Percentiles rank a stretch among this genome's conserved stretches.
These are phyloP conservation scores for Troides oblongomaculatus DNA, from an alignment of 2,888 invertebrate species.

Conservation along the genomic window DNA sequence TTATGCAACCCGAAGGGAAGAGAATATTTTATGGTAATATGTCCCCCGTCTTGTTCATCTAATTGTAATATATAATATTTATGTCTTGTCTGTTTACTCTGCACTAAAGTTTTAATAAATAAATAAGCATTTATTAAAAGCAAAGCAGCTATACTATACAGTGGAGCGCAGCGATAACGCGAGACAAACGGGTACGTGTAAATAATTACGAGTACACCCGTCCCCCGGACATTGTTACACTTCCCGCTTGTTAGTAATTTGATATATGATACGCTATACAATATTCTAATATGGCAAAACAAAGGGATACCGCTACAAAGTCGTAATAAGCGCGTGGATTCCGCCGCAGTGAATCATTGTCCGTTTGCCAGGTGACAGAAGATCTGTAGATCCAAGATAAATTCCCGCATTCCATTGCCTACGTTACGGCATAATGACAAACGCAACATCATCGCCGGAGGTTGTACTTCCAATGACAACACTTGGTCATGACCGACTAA, in stretches of 20 bases:
- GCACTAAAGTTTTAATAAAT: too few species aligned
- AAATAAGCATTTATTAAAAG: background rate
- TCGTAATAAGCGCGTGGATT: constrained; percentile 12
- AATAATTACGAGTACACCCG: background rate
- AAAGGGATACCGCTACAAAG: constrained; percentile 17
- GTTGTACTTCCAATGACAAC: constrained; percentile 40
- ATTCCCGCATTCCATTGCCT: constrained; percentile 37
- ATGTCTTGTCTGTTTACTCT: too few species aligned
- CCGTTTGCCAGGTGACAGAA: constrained; percentile 18
- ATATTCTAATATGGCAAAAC: constrained; percentile 27
- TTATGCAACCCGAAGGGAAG: too few species aligned
- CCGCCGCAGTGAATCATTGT: constrained; percentile 25
- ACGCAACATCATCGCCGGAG: constrained; percentile 30
- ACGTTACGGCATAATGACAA: constrained; percentile 8
- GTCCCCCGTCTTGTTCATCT: too few species aligned
- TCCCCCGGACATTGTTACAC: background rate
- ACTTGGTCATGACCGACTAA: constrained; percentile 43
- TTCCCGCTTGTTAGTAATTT: constrained; percentile 10
- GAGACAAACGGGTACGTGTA: background rate
- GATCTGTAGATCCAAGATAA: constrained; percentile 39
- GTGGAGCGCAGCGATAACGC: background rate
- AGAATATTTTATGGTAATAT: too few species aligned
- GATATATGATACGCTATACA: constrained; percentile 10
- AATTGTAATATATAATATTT: too few species aligned
- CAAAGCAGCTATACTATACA: background rate